Evolutionary conservation across 2,888 invertebrate genomes (phyloP), one percentile per base, ranked within the genome.

Genomic region (Netelia virgata): DNA sequence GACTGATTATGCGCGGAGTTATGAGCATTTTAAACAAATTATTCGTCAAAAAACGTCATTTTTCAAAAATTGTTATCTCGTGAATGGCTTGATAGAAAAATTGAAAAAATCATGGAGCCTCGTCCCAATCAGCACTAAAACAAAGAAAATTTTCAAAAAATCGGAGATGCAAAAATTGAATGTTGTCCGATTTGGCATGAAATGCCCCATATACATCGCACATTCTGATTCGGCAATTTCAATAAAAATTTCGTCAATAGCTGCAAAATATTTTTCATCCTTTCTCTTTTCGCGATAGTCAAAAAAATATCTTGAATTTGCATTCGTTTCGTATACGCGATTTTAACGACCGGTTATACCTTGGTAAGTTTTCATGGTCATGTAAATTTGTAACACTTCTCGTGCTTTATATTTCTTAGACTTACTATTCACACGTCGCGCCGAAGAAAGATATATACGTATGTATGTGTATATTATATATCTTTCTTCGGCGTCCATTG

Each of bases 291-390:
- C 10, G 66, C 11, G 47, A 72, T 83, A 23, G 47, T 59, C 50
- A 80, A 70, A 80, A 47, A 47, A 77, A 14, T 77, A 72, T 55
- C 63, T 55, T 59, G 16, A 64, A n/a, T 47, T 77, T 76, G 55
- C 64, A 53, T 70, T 68, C 14, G 14, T 1, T 69, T 36, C 20
- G 70, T 77, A 68, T 61, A 9, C 16, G 74, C 53, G 14, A 47
- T 76, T 57, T 55, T 74, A 77, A 63, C 66, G 57, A 81, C 63
- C 81, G 86, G 86, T 84, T 63, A 91, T 91, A 91, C 87, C 90
- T 74, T 91, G 91, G 91, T 91, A 86, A 91, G 91, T 89, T 79
- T 14, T 74, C 80, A 20, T 41, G 61, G 53, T 47, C 16, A 50
- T 14, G 23, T 50, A 69, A 69, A 70, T 47, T 78, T 16, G 28